Base-by-base conservation (phyloP, 2,113 vertebrate genomes). In the Menidia beryllina region DNA sequence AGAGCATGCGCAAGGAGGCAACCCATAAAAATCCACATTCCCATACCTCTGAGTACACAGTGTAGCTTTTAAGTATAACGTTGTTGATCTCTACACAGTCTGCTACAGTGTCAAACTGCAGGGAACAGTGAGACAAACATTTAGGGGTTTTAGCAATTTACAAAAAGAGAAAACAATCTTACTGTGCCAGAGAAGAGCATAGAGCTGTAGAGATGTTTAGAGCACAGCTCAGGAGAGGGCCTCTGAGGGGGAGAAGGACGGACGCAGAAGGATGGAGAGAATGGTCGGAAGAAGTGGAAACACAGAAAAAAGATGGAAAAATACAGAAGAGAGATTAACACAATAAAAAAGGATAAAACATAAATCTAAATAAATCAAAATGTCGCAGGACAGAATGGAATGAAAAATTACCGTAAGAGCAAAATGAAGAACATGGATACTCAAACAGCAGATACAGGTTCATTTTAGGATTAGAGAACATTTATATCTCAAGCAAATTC, bases 51-150 rank as follows among this genome's bases (percentile, higher is more conserved):
- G 93, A 89, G 90, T 92, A 94, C 87, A 90, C 90, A 45, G 93
- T 96, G 93, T 95, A 98, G 86, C 95, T 95, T 93, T 97, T 98
- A 85, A 99, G 95, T 25, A 95, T 97, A 86, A 99, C 93, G 2
- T 86, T 96, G 94, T 94, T 95, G 78, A 95, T 93, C 69, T 96
- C 96, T 9, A 94, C 94, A 1, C 92, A 84, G 82, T 94, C 95
- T 55, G 96, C 94, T 88, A 98, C 93, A 79, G 95, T 94, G 87
- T 98, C 96, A 93, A 96, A 97, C 97, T 98, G 93, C 85, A 90
- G 82, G 90, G 85, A 70, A 88, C 85, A 89, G 83, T 54, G 77
- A 77, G 73, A 86, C 67, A 68, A 34, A 82, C 75, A 72, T 88
- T 88, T 87, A 89, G 60, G 72, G 24, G 30, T 13, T 69, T 39